phyloP scores from a whole-genome alignment of 2,888 invertebrate genomes.

The Acleris laterana region DNA sequence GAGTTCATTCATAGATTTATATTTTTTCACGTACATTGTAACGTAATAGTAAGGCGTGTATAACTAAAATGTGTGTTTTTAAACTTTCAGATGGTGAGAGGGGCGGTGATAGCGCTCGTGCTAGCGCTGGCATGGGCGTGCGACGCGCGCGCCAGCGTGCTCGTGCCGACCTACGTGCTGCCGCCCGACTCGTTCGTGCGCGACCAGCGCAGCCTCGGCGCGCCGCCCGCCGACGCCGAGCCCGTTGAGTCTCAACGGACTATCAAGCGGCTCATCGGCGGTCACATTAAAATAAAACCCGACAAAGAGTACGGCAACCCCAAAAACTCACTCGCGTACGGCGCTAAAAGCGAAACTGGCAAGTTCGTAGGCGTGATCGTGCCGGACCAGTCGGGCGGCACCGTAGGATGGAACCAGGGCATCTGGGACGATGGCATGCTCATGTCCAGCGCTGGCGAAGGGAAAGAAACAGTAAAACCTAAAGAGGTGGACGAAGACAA shows the following conservation, averaged over 20 bases:
- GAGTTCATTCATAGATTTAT: constrained; percentile 60
- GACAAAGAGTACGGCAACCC: constrained; percentile 71
- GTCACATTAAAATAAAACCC: constrained; percentile 84
- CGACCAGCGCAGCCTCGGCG: constrained; percentile 77
- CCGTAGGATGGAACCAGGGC: constrained; percentile 81
- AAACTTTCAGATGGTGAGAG: constrained; percentile 84
- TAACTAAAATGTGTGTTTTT: constrained; percentile 70
- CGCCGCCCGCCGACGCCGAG: constrained; percentile 61
- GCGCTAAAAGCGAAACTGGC: constrained; percentile 69
- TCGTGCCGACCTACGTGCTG: constrained; percentile 81
- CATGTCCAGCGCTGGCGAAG: constrained; percentile 88
- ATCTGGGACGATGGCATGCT: constrained; percentile 88
- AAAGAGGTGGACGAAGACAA: constrained; percentile 88
- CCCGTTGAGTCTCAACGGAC: constrained; percentile 79
- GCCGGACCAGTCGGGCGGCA: constrained; percentile 78
- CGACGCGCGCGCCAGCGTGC: constrained; percentile 71
- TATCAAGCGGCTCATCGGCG: constrained; percentile 88
- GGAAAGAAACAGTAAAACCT: constrained; percentile 81
- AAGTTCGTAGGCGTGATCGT: constrained; percentile 72
- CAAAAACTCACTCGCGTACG: constrained; percentile 71
- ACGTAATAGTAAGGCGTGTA: constrained; percentile 46
- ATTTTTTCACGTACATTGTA: constrained; percentile 42
- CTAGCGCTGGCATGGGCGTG: constrained; percentile 79
- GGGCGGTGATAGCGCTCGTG: constrained; percentile 78
- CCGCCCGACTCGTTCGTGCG: constrained; percentile 82